Base-by-base conservation (phyloP, 2,888 invertebrate species). In the Ptychoptera contaminata region DNA sequence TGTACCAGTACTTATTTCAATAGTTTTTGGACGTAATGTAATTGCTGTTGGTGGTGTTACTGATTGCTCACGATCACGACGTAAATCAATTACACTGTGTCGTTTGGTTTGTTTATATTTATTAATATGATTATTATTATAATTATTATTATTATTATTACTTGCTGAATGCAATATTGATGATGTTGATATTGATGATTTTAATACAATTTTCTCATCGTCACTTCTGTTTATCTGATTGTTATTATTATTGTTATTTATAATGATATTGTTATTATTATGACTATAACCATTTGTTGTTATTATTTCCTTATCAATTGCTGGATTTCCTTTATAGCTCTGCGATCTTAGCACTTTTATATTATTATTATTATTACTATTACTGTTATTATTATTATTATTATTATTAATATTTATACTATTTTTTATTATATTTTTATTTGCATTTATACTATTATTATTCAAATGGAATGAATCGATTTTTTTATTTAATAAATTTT, bases 211-310 rank as follows among this genome's bases (percentile, higher is more conserved):
- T 23, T 23, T 23, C 23, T 23, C 23, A 23, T 23, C 11, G 30
- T 40, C 23, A 31, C 11, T 30, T 23, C 12, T 16, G 30, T 12
- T 29, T 6, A 16, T 41, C 9, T 34, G 31, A 41, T 11, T 14
- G 11, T 12, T 23, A 29, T 8, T 30, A 40, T 40, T 29, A 12
- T 29, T 23, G 14, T 40, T 40, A 10, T n/a, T n/a, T 10, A 9
- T 23, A 10, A 12, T 40, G 3, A 29, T 40, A 40, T 40, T 23
- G 11, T 8, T 38, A 35, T 40, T 40, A 16, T 46, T 43, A 39
- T 15, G 29, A 40, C 7, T 36, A 36, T 36, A 12, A 36, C 7
- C 7, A 36, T 36, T 36, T 16, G 41, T 31, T 34, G 31, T 32
- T 10, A 34, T 32, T 41, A 16, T 31, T 41, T 41, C 32, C 2